Percentiles rank a stretch among this genome's conserved stretches.
Evolutionary conservation across 2,113 vertebrate species (phyloP).

Genomic region (Peucedramus taeniatus): DNA sequence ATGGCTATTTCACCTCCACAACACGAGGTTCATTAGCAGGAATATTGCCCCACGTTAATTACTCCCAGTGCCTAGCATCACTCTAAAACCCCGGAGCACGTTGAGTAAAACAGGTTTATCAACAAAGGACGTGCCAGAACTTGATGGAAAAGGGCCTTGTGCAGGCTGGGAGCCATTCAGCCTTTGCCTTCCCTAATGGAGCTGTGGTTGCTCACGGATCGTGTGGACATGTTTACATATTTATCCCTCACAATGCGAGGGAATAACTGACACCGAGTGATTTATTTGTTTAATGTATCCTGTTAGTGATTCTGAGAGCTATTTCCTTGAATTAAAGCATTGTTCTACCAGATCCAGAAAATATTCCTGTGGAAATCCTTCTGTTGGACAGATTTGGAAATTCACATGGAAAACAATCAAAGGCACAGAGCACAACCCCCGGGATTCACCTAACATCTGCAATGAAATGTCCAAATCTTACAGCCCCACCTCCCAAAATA

Average conservation of each 20-base stretch:
- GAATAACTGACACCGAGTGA: not conserved
- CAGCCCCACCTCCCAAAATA: not conserved
- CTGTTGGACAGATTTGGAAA: not conserved
- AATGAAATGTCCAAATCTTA: not conserved
- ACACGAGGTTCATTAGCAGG: not conserved
- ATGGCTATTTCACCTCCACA: not conserved
- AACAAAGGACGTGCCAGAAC: not conserved
- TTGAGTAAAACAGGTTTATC: slow-evolving; percentile 40
- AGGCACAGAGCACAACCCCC: not conserved
- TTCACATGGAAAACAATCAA: not conserved
- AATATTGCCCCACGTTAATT: not conserved
- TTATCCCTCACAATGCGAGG: not conserved
- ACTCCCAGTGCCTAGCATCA: not conserved
- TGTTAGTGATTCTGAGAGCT: not conserved
- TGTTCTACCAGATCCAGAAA: not conserved
- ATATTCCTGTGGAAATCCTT: not conserved
- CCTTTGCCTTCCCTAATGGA: not conserved
- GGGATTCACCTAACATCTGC: not conserved
- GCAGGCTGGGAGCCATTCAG: not conserved
- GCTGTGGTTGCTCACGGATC: not conserved
- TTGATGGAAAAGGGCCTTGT: not conserved
- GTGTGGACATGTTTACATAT: not conserved
- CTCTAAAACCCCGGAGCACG: not conserved
- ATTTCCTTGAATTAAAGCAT: not conserved
- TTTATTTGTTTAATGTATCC: slow-evolving; percentile 13